Evolutionary conservation across 2,797 vertebrate genomes (phyloP).

Genomic region (Pipistrellus nathusii): DNA sequence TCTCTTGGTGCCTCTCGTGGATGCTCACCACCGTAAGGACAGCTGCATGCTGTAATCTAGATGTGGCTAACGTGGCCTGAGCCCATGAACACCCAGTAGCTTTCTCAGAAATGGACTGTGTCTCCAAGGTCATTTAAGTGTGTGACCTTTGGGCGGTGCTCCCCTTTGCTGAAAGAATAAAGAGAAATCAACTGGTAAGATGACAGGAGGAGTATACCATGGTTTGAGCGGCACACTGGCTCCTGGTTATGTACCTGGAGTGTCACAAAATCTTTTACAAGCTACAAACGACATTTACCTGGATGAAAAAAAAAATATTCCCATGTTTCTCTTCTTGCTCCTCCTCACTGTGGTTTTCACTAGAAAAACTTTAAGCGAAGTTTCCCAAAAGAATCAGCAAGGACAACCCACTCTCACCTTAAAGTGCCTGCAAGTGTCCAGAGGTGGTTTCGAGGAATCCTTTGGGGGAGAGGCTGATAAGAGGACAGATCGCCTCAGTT

Average conservation of each 20-base stretch:
- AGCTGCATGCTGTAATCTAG: neutral
- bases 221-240: neutral
- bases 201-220: neutral
- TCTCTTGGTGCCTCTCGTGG: neutral
- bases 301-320: neutral
- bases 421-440: neutral
- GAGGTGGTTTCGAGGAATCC: neutral
- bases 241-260: neutral
- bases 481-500: neutral
- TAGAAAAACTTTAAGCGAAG: neutral
- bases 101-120: neutral
- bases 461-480: neutral
- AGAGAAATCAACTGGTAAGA: neutral
- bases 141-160: neutral
- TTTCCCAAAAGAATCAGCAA: neutral
- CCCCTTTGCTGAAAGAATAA: neutral
- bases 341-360: neutral
- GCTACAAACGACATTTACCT: neutral
- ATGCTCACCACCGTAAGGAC: neutral
- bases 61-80: neutral
- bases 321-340: neutral
- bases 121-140: neutral
- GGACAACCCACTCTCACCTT: neutral
- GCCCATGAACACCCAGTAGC: accelerated
- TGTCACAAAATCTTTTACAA: neutral